These are phyloP conservation scores for Cecropterus lyciades DNA, from an alignment of 1,140 invertebrate species.

Conservation along the genomic window DNA sequence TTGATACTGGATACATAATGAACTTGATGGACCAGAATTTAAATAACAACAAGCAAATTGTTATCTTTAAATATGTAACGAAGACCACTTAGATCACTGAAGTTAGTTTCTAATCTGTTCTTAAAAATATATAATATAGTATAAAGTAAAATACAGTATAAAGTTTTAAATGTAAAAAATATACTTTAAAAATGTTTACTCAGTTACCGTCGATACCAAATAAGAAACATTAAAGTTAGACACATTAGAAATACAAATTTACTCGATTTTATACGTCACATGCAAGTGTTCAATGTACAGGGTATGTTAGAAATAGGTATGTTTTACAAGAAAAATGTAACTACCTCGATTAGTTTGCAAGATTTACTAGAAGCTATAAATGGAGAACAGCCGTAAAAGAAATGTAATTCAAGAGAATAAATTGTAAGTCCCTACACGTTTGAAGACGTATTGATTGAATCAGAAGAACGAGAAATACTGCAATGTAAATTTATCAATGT, in stretches of 20 bases:
- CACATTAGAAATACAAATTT: no score
- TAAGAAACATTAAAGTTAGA: no score
- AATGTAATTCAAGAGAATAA: slow-evolving; percentile 5
- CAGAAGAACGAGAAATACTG: slow-evolving; percentile 20
- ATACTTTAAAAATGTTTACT: no score
- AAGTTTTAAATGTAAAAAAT: no score
- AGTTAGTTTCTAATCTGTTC: no score
- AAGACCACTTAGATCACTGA: neutral
- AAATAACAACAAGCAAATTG: slow-evolving; percentile 22
- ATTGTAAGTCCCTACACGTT: slow-evolving; percentile 20
- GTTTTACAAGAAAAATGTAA: neutral
- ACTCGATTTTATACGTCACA: no score
- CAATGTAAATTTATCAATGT: slow-evolving; percentile 12
- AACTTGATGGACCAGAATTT: slow-evolving; percentile 16
- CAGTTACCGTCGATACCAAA: no score
- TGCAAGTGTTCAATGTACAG: no score
- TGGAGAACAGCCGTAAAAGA: slow-evolving; percentile 8
- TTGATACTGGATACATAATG: slow-evolving; percentile 19
- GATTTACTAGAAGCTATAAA: slow-evolving; percentile 8
- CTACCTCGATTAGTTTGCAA: neutral
- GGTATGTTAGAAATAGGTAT: neutral
- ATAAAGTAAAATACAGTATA: no score
- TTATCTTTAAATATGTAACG: slow-evolving; percentile 2
- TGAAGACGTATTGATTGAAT: slow-evolving; percentile 21
- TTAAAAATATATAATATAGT: no score